Base-by-base conservation (phyloP, 2,888 invertebrate genomes). In the Drosophila anomelani region DNA sequence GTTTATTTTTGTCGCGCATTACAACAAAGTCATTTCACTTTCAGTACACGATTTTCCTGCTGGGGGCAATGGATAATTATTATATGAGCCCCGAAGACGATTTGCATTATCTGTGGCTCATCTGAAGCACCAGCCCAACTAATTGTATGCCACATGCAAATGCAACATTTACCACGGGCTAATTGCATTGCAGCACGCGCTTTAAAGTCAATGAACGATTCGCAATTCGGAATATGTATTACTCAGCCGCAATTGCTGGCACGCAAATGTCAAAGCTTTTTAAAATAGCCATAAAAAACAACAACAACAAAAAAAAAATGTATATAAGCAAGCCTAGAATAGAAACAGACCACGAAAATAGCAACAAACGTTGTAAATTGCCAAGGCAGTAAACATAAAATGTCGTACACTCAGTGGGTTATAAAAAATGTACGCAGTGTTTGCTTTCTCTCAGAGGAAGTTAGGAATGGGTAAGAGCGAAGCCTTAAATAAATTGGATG, bases 201-300 rank as follows among this genome's bases (percentile, higher is more conserved):
- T 89, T 86, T 76, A 85, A 87, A 89, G 89, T 84, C 88, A 89
- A 89, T 78, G 89, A 87, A 85, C 89, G 79, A 80, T 53, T 54
- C 60, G 32, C 46, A 63, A 74, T 44, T 47, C 38, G 38, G 17
- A 23, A 57, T 53, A 9, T 60, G 34, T 23, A 61, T 61, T 60
- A 60, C 61, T 36, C 26, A 38, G 34, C 29, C 26, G 38, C 34
- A 51, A 55, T 36, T 34, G 51, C 20, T 58, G 61, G 61, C 88
- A 84, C 88, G 84, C 89, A 84, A 84, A 84, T 84, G 88, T 67
- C 87, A 80, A 73, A 61, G 59, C 61, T 32, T 62, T 62, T 71
- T 60, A 62, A 63, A 74, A 72, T 51, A 72, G 44, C 61, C 62
- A 61, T 70, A 43, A 72, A 72, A 32, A 34, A 23, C 5, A 49